These are phyloP conservation scores for Bolborhynchus lineola DNA, from an alignment of 2,113 vertebrate genomes.

Conservation along the genomic window DNA sequence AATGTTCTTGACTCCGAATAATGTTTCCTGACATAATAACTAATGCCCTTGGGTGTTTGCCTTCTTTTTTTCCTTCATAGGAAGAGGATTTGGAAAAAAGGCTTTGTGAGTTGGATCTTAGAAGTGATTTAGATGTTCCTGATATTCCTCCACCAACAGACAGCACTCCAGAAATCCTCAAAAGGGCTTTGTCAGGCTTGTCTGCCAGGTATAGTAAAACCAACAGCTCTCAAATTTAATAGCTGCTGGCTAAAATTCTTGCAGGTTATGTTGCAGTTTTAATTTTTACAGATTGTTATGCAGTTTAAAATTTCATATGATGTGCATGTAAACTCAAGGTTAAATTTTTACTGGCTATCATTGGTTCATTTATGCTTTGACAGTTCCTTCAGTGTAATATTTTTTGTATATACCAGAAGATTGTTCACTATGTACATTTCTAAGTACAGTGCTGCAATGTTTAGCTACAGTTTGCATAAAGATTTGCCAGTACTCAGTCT, in stretches of 20 bases:
- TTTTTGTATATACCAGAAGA: neutral
- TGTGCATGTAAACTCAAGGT: neutral
- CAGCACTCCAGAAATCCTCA: constrained; percentile 93
- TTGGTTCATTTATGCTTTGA: neutral
- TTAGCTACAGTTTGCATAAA: neutral
- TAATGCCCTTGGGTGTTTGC: neutral
- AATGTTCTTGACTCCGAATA: neutral
- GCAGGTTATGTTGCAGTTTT: neutral
- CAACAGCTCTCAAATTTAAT: neutral
- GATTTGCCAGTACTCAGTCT: neutral
- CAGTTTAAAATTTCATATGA: neutral
- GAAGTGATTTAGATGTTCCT: constrained; percentile 75
- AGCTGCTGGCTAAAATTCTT: neutral
- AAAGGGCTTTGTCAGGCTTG: constrained; percentile 90
- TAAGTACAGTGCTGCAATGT: neutral
- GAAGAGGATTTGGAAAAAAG: constrained; percentile 87
- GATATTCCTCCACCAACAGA: constrained; percentile 82
- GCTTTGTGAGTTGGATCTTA: constrained; percentile 80
- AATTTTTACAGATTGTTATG: neutral
- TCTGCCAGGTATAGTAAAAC: constrained; percentile 85
- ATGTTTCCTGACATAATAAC: neutral
- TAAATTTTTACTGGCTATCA: neutral
- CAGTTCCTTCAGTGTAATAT: neutral
- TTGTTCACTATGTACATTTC: neutral
- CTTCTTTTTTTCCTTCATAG: constrained; percentile 62